These are phyloP conservation scores for Ashinkailepas kermadecensis DNA, from an alignment of 2,888 invertebrate genomes.

Conservation along the genomic window DNA sequence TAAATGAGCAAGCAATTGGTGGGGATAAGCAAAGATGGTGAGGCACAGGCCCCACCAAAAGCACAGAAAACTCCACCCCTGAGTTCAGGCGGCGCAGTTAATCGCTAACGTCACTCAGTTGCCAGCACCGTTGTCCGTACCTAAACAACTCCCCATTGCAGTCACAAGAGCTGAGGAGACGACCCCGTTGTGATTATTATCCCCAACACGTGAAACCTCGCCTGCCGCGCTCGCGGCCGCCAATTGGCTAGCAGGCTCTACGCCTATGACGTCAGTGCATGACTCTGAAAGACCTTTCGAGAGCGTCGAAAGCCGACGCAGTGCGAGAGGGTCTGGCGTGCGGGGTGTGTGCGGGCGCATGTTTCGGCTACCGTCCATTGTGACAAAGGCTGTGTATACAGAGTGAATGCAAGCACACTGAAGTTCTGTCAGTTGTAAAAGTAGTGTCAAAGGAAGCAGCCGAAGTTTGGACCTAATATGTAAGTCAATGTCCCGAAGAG, in stretches of 20 bases:
- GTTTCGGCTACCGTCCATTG: neutral
- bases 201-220: constrained; percentile 15
- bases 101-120: too few relatives aligned
- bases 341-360: neutral
- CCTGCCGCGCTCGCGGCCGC: constrained; percentile 10
- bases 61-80: too few relatives aligned
- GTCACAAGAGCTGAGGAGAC: neutral
- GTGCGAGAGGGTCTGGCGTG: constrained; percentile 8
- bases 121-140: too few relatives aligned
- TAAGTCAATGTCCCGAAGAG: neutral
- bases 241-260: neutral
- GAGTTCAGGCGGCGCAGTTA: too few relatives aligned
- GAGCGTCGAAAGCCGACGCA: neutral
- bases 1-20: too few relatives aligned
- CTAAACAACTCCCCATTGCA: too few relatives aligned
- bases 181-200: neutral
- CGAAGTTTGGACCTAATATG: neutral
- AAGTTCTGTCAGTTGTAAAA: neutral
- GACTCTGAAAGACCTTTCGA: neutral
- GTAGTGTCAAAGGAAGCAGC: neutral
- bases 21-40: too few relatives aligned
- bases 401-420: neutral
- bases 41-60: too few relatives aligned
- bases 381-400: constrained; percentile 4
- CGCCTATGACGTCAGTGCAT: neutral